Evolutionary conservation across 2,797 vertebrate species (phyloP), one percentile per base, ranked within the genome.

Genomic region (Oryzias dopingdopingensis): DNA sequence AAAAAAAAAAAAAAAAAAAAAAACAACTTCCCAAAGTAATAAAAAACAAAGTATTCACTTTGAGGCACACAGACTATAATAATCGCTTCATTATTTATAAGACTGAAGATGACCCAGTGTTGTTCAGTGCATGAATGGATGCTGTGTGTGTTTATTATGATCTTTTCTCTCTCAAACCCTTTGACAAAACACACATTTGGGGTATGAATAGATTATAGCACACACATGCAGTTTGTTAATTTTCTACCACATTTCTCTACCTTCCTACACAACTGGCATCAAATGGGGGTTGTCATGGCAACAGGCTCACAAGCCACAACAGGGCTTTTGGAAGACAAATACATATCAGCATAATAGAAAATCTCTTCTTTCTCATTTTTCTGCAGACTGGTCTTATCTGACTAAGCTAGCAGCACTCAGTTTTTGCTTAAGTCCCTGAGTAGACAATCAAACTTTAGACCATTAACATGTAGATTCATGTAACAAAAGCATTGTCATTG

Each of bases 271-370:
- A 83, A 74, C 73, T 85, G 82, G 84, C 86, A 88, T 91, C 88
- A 86, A 91, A 91, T 86, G 82, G 67, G 77, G 85, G 92, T 93
- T 88, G 86, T 83, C 89, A 91, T 93, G 67, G 90, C 85, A 92
- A 93, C 91, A 87, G 74, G 88, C 88, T 86, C 80, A 86, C 80
- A 90, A 91, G 86, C 90, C 82, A 91, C 89, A 90, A 89, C 88
- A 86, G 84, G 77, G 88, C 87, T 90, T 86, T 89, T 88, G 88
- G 89, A 89, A 86, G 88, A 90, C 87, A 89, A 88, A 86, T 62
- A 80, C 72, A 80, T 82, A 78, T 84, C 71, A 81, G 76, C 80
- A 79, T 76, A 86, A 87, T 52, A 82, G 69, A 86, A 87, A 86
- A 76, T 76, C 79, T 83, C 59, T 68, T 67, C 80, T 46, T 74